Evolutionary conservation across 2,797 vertebrate genomes (phyloP), one percentile per base, ranked within the genome.

Genomic region (Coendou prehensilis): DNA sequence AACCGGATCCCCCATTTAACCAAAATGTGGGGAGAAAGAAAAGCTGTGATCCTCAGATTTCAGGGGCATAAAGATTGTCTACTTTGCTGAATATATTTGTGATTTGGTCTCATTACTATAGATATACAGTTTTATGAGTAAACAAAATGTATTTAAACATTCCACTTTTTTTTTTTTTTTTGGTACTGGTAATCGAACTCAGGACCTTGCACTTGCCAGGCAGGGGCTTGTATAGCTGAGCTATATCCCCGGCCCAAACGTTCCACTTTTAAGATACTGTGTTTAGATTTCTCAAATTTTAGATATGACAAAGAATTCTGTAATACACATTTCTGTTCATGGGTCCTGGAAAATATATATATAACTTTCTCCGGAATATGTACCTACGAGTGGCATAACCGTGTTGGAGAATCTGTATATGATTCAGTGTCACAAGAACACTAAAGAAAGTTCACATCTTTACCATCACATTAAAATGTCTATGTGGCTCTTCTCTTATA

Each of bases 261-360:
- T 69, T 79, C 20, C 69, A 88, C 9, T 18, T 76, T 50, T 11
- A 64, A 28, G 22, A 47, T 76, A 76, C 6, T 76, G 61, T 78
- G 76, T 82, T 80, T 94, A 41, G 9, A 54, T 63, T 22, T 89
- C 76, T 91, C 10, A 13, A 15, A 80, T 76, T 61, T 93, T 84
- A 86, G 67, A 47, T 87, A 87, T 47, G 69, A 84, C 18, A 91
- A 85, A 50, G 2, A 86, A 37, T 93, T 96, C 18, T 78, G n/a
- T 22, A 75, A 57, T 28, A 56, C 2, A 23, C 50, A 56, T 84
- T 93, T 37, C 6, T 82, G 20, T 22, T 82, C 20, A 18, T 80
- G 30, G 23, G 11, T 75, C 30, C 50, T 67, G 9, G 37, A 17
- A 56, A 17, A 79, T 22, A 59, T 26, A 8, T 80, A 3, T 5